These are phyloP conservation scores for Tribolium freemani DNA, from an alignment of 2,888 invertebrate species.

Conservation along the genomic window DNA sequence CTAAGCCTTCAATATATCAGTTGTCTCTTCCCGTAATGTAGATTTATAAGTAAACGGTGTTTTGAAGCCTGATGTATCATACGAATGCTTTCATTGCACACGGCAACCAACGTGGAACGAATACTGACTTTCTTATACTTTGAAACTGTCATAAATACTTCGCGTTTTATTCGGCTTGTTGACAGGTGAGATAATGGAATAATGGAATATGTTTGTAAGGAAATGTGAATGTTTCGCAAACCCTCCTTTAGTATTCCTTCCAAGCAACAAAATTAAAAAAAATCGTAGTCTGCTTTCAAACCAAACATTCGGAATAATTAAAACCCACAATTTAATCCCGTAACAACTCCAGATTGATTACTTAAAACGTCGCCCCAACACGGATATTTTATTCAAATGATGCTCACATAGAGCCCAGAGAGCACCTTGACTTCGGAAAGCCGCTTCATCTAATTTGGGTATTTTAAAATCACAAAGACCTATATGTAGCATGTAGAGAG, in stretches of 20 bases:
- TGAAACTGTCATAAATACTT: conserved; percentile 25
- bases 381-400: conserved; percentile 11
- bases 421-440: conserved; percentile 26
- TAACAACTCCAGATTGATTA: not conserved
- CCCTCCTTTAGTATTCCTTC: not conserved
- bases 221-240: conserved; percentile 5
- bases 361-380: not conserved
- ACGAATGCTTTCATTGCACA: conserved; percentile 21
- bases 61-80: conserved; percentile 26
- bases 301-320: not conserved
- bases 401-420: conserved; percentile 1
- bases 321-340: not conserved
- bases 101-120: conserved; percentile 29
- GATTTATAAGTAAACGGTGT: conserved; percentile 34
- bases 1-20: conserved; percentile 33
- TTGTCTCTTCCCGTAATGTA: conserved; percentile 29
- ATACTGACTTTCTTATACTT: conserved; percentile 25
- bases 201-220: conserved; percentile 32
- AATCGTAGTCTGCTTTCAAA: no score
- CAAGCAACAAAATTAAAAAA: conserved; percentile 3
- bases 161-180: conserved; percentile 28
- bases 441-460: conserved; percentile 39
- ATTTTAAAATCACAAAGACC: conserved; percentile 44
- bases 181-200: conserved; percentile 38
- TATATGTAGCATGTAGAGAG: conserved; percentile 31